Evolutionary conservation across 92 coral and sea anemone genomes (phyloP).

Genomic region (Epizoanthus illoricatus): DNA sequence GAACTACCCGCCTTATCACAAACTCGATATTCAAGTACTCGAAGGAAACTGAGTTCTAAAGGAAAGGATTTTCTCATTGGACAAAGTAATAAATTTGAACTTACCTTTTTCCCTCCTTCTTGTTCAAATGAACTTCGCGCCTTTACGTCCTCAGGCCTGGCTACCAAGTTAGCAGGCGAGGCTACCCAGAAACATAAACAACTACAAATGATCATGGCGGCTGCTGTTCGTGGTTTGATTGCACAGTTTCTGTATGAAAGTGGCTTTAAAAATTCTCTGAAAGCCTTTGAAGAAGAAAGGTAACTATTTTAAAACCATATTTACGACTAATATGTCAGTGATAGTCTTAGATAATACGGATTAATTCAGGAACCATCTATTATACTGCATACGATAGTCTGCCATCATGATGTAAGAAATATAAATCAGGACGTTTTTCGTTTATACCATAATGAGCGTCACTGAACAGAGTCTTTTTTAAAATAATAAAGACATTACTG

Average conservation of each 20-base stretch:
- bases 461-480: too few species aligned
- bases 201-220: conserved; percentile 3
- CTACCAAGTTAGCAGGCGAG: conserved; percentile 28
- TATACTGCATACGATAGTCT: too few species aligned
- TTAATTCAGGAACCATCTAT: too few species aligned
- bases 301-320: conserved; percentile 21
- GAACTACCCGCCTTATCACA: background rate
- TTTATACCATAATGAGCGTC: too few species aligned
- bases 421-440: too few species aligned
- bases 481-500: too few species aligned
- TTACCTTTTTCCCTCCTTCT: conserved; percentile 63
- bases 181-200: conserved; percentile 21
- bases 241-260: conserved; percentile 62
- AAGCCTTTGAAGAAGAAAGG: conserved; percentile 59
- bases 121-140: conserved; percentile 61
- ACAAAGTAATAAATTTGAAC: conserved; percentile 55
- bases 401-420: too few species aligned
- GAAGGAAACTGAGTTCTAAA: conserved; percentile 44
- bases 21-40: background rate
- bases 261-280: conserved; percentile 45
- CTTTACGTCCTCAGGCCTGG: conserved; percentile 53
- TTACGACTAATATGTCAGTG: background rate
- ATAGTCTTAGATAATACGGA: too few species aligned
- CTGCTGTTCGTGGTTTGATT: conserved; percentile 43
- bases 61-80: conserved; percentile 53